These are phyloP conservation scores for Aphidius colemani DNA, from an alignment of 2,888 invertebrate genomes.

Conservation along the genomic window DNA sequence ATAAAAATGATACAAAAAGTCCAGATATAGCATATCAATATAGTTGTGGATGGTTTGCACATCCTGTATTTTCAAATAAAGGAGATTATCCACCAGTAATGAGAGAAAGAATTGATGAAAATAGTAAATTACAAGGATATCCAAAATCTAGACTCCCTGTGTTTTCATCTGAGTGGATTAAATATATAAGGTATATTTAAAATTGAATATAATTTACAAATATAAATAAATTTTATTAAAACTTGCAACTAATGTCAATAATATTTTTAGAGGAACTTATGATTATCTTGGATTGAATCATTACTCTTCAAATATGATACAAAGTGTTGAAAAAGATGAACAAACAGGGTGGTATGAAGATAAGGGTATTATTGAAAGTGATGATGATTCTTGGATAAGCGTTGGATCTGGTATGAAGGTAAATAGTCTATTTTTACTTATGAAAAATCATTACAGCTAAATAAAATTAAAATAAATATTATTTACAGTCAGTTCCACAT, in stretches of 20 bases:
- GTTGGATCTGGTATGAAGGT: conserved; percentile 66
- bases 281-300: conserved; percentile 53
- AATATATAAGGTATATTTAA: conserved; percentile 6
- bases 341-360: conserved; percentile 36
- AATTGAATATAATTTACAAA: too few species aligned
- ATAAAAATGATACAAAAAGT: conserved; percentile 63
- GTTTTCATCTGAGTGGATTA: conserved; percentile 39
- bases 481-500: conserved; percentile 51
- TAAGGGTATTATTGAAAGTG: conserved; percentile 63
- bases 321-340: conserved; percentile 27
- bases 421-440: conserved; percentile 15
- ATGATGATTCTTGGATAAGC: conserved; percentile 67
- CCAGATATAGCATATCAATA: conserved; percentile 64
- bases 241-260: background rate
- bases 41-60: conserved; percentile 70
- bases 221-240: too few species aligned
- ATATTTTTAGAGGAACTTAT: conserved; percentile 38
- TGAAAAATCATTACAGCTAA: too few species aligned
- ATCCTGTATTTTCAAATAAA: conserved; percentile 68
- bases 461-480: background rate
- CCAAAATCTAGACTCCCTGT: conserved; percentile 67
- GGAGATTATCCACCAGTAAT: conserved; percentile 73
- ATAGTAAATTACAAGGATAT: conserved; percentile 67
- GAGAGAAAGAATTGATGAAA: conserved; percentile 64
- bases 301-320: conserved; percentile 42